Evolutionary conservation across 2,888 invertebrate genomes (phyloP).

Genomic region (Conus canariensis): DNA sequence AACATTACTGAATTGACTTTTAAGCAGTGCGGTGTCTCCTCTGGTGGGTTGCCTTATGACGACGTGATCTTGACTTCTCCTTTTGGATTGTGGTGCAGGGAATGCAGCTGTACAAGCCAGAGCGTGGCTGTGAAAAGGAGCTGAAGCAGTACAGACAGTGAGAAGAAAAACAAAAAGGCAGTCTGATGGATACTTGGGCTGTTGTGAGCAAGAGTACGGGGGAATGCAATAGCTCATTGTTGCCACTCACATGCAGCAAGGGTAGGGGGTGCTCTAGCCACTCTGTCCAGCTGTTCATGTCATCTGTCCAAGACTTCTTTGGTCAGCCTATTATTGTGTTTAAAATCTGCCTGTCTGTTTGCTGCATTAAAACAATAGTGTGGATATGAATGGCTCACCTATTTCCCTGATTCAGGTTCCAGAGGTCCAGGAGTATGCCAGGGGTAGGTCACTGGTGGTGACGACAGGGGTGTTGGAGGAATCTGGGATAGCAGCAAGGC

Average conservation of each 20-base stretch:
- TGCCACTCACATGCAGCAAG: neutral
- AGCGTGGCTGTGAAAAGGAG: too few relatives aligned
- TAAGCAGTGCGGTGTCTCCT: too few relatives aligned
- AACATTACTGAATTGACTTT: too few relatives aligned
- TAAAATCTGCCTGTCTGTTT: neutral
- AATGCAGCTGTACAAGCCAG: too few relatives aligned
- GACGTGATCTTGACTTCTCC: too few relatives aligned
- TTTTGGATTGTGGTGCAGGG: too few relatives aligned
- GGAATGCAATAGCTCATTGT: too few relatives aligned
- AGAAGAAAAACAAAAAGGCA: too few relatives aligned
- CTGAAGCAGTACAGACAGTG: too few relatives aligned
- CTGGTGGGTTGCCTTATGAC: too few relatives aligned
- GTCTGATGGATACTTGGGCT: too few relatives aligned
- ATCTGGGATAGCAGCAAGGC: neutral
- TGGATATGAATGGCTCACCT: neutral
- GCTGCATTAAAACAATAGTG: neutral
- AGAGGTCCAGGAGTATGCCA: slow-evolving; percentile 20
- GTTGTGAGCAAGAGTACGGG: too few relatives aligned
- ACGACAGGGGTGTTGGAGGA: neutral
- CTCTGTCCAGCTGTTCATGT: neutral
- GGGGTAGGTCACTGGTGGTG: neutral
- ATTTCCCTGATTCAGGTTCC: neutral
- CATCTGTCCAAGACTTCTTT: neutral
- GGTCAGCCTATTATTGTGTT: neutral
- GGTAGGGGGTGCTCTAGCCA: neutral